phyloP scores from a whole-genome alignment of 2,797 vertebrate genomes.

The Cheracebus regulus region DNA sequence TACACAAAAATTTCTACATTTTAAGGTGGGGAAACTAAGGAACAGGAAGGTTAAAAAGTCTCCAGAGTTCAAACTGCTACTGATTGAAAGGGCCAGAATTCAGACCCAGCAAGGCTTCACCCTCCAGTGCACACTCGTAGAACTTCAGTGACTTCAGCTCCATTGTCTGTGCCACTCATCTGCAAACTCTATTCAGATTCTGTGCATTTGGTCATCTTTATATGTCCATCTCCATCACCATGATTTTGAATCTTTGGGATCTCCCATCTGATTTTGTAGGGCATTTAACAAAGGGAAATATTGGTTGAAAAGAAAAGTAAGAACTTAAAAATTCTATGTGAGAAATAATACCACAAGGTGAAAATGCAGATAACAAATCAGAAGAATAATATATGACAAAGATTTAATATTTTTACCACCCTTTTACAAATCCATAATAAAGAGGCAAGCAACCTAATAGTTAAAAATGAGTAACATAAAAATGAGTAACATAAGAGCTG shows the following conservation, averaged over 20 bases:
- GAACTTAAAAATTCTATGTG: not conserved
- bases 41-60: not conserved
- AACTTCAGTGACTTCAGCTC: not conserved
- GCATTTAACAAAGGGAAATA: not conserved
- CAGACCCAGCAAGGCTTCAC: not conserved
- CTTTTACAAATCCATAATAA: not conserved
- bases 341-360: not conserved
- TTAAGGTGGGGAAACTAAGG: not conserved
- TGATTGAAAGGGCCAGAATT: not conserved
- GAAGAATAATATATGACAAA: not conserved
- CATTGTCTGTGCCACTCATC: not conserved
- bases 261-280: not conserved
- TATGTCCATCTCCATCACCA: not conserved
- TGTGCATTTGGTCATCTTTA: not conserved
- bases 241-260: not conserved
- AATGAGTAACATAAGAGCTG: not conserved
- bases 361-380: not conserved
- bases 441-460: not conserved
- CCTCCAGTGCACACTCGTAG: fast-evolving
- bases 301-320: not conserved
- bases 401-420: not conserved
- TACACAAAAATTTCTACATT: not conserved
- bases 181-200: not conserved
- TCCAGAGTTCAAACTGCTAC: not conserved
- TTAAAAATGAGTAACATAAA: not conserved